Conservation (phyloP, 2,797 vertebrate genomes). For the Argyrosomus regius region DNA sequence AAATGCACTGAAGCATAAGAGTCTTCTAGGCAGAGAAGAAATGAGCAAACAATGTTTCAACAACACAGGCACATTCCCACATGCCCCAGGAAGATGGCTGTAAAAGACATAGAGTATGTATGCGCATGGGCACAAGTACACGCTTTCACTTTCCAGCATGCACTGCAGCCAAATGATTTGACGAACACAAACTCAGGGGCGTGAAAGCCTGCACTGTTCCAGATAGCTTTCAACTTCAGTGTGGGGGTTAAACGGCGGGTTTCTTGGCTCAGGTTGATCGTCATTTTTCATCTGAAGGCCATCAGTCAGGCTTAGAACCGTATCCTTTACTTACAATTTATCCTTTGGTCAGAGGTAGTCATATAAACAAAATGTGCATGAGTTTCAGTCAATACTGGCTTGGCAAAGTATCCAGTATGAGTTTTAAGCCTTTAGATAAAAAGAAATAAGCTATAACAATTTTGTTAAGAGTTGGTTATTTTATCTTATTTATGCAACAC, state of each 20-base stretch:
- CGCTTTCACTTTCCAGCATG: conserved; percentile 38
- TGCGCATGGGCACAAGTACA: conserved; percentile 38
- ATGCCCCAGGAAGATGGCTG: conserved; percentile 34
- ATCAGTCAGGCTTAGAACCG: conserved; percentile 51
- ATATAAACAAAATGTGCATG: conserved; percentile 54
- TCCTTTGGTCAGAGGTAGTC: conserved; percentile 34
- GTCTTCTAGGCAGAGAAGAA: conserved; percentile 51
- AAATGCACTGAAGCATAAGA: conserved; percentile 50
- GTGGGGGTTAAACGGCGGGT: conserved; percentile 76
- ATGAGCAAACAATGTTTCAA: conserved; percentile 47
- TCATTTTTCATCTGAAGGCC: conserved; percentile 76
- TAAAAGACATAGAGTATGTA: conserved; percentile 26
- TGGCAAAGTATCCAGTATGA: conserved; percentile 8
- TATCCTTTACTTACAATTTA: conserved; percentile 34
- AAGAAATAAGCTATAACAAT: background rate
- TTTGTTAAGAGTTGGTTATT: background rate
- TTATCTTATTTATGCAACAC: background rate
- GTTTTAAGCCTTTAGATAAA: conserved; percentile 8
- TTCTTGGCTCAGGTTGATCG: conserved; percentile 72
- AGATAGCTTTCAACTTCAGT: conserved; percentile 67
- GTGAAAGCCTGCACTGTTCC: conserved; percentile 54
- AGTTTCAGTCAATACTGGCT: conserved; percentile 26
- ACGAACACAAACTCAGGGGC: conserved; percentile 49
- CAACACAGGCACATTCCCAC: conserved; percentile 43
- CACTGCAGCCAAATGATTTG: conserved; percentile 52